These are phyloP conservation scores for Ophion ventricosus DNA, from an alignment of 2,888 invertebrate genomes.

Conservation along the genomic window DNA sequence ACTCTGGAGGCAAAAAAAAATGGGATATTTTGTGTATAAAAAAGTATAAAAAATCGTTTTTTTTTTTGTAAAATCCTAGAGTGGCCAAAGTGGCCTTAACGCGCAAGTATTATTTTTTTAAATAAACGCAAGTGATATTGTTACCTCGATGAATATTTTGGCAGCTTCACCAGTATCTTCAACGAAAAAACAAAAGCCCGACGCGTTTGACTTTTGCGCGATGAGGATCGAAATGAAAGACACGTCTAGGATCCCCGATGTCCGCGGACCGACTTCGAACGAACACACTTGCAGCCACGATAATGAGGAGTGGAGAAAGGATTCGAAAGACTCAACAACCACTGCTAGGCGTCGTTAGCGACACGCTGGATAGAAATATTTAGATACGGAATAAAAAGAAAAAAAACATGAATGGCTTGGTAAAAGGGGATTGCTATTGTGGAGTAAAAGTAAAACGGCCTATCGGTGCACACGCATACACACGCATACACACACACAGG, in stretches of 20 bases:
- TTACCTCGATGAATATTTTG: conserved; percentile 23
- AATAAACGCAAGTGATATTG: not conserved
- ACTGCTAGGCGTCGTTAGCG: conserved; percentile 48
- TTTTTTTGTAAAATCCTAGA: too few species aligned
- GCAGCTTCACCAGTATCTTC: not conserved
- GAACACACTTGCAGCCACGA: conserved; percentile 61
- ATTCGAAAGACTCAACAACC: conserved; percentile 62
- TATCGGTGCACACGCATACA: conserved; percentile 23
- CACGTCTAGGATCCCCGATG: conserved; percentile 35
- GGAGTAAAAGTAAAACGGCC: conserved; percentile 15
- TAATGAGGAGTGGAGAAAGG: conserved; percentile 63
- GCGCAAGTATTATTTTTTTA: not conserved
- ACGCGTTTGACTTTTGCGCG: not conserved
- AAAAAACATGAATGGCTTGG: not conserved
- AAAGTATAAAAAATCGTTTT: too few species aligned
- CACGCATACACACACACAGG: too few species aligned
- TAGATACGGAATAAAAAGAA: too few species aligned
- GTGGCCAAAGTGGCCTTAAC: not conserved
- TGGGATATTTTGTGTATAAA: too few species aligned
- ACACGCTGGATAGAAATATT: not conserved
- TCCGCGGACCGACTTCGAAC: conserved; percentile 64
- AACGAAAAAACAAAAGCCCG: not conserved
- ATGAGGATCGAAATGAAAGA: conserved; percentile 1
- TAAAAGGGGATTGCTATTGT: conserved; percentile 44
- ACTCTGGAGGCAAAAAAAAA: too few species aligned